Base-by-base conservation (phyloP, 2,113 vertebrate genomes). In the Charadrius vociferus region DNA sequence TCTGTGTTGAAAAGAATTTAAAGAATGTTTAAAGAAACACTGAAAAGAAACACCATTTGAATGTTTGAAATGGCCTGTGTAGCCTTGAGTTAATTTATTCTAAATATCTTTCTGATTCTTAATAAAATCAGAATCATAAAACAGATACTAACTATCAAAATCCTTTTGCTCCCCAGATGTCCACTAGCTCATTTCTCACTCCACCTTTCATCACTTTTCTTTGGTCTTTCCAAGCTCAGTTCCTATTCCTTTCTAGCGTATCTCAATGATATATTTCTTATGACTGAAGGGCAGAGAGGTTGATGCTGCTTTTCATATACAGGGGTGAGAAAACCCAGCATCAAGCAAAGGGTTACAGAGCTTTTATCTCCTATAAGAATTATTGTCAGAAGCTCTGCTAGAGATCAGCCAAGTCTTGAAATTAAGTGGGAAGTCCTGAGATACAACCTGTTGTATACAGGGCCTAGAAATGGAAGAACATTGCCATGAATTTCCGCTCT, bases 281-380 rank as follows among this genome's bases (percentile, higher is more conserved):
- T 12, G 16, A 75, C 8, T 53, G 36, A 82, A 79, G 6, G 16
- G 59, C n/a, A 22, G n/a, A 84, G 50, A 91, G 3, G 11, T 5
- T 59, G 19, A 52, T 79, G 7, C 6, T 55, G 37, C 3, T 55
- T 77, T 79, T 81, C 50, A 30, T 45, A 30, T n/a, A 58, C 1
- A 4, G 1, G 4, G 17, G 0, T 1, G 0, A 32, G 53, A 37
- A 63, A 9, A 0, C 20, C 0, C 41, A 81, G 12, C 34, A 22
- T 7, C 13, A 37, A 37, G 3, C 5, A 32, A 81, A 79, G 19
- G 4, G 63, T 91, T 70, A 66, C 10, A 47, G 18, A 10, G 3
- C 5, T 73, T 80, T 83, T 62, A 61, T 9, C 5, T 50, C 26
- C 67, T 49, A 1, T 9, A 84, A 86, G 8, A 72, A 74, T 83